Evolutionary conservation across 2,888 invertebrate genomes (phyloP), one percentile per base, ranked within the genome.

Genomic region (Drosophila pegasa): DNA sequence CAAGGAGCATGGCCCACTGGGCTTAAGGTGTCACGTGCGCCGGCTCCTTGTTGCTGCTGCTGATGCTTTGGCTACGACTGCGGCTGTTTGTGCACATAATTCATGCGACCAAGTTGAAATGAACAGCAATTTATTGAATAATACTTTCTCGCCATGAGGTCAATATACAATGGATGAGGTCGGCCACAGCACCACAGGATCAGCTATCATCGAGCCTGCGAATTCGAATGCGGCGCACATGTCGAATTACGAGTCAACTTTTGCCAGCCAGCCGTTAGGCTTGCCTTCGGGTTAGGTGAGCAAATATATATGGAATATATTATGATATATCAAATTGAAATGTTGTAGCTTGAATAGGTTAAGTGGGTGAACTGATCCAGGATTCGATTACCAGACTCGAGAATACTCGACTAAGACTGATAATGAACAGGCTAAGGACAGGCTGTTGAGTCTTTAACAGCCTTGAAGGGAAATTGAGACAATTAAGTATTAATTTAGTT

Each of bases 51-150:
- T 55, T 59, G 65, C 22, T 59, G 25, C 43, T 60, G 45, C 31
- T 50, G 35, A 20, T 54, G 37, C 38, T 18, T 10, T 27, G 45
- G 27, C 27, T 56, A 29, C 22, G 56, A 50, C 52, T 75, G 55
- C 37, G 67, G 45, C 63, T 83, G 76, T 27, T 51, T 38, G 38
- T 74, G 60, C 71, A 69, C 71, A 85, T 88, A 84, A 88, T 82
- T 87, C 82, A 88, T 87, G 76, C 76, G 61, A 68, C 80, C 69
- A 61, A 75, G 71, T 74, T 74, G 81, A 71, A 76, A 78, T 76
- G 81, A 78, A 72, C 74, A 80, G 78, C 78, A 88, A 88, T 88
- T 88, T 88, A 88, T 88, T 88, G 80, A 87, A 88, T 83, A 88
- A 87, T 85, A 75, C 71, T 64, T 71, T 75, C 60, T 64, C 54